A percentile compares a stretch with the other conserved stretches of the same genome.
Conservation (phyloP, 1,140 invertebrate genomes). For the Physella acuta region DNA sequence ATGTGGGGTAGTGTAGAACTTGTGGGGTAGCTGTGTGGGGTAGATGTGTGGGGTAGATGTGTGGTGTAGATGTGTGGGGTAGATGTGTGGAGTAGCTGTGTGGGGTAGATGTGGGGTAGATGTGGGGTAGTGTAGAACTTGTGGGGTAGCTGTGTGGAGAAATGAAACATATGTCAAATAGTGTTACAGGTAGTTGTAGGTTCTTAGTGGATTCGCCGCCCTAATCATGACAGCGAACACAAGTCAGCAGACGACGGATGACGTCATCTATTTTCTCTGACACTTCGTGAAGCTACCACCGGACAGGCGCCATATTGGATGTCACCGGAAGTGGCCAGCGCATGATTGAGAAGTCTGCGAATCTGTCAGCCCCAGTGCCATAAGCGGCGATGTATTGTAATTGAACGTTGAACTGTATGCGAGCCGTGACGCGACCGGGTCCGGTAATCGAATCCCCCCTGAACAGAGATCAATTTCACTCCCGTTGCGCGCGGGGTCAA, state of each 20-base stretch:
- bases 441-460: conserved; percentile 18
- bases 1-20: too few species aligned
- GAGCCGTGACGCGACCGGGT: conserved; percentile 19
- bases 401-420: conserved; percentile 25
- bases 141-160: too few species aligned
- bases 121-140: too few species aligned
- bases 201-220: conserved; percentile 8
- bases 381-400: conserved; percentile 24
- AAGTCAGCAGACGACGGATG: conserved; percentile 13
- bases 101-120: too few species aligned
- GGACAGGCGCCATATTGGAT: conserved; percentile 18
- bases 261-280: not conserved
- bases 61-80: too few species aligned
- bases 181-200: not conserved
- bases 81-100: too few species aligned
- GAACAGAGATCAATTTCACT: conserved; percentile 22
- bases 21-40: too few species aligned
- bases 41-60: too few species aligned
- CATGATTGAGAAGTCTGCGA: conserved; percentile 17
- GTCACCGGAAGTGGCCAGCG: conserved; percentile 7
- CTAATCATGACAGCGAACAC: conserved; percentile 7
- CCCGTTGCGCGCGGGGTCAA: conserved; percentile 20
- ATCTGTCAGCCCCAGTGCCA: conserved; percentile 14
- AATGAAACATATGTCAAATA: too few species aligned
- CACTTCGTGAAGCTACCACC: not conserved